Evolutionary conservation across 2,797 vertebrate genomes (phyloP), one percentile per base, ranked within the genome.

Genomic region (Remorina albescens): DNA sequence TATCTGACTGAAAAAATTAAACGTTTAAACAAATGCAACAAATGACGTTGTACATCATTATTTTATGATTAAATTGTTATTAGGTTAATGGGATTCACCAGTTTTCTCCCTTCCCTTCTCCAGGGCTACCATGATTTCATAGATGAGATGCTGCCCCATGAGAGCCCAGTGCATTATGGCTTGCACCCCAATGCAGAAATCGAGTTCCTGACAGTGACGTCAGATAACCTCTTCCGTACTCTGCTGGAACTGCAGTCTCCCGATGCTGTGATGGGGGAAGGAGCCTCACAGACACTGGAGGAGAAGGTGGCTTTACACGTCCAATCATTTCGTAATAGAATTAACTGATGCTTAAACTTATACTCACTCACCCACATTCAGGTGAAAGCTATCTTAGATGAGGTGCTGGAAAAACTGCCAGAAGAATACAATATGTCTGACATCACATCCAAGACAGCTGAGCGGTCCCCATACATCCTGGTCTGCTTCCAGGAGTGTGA

Each of bases 401-500:
- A 95, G 30, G 92, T 93, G 72, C 54, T 94, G 83, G 91, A 96
- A 89, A 95, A 94, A 80, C 86, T 95, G 6, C 94, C 94, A 8
- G 94, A 95, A 73, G 92, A 94, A 72, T 95, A 94, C 86, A 96
- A 95, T 46, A 95, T 95, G 92, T 90, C 91, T 0, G 94, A 96
- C 86, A 95, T 96, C 85, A 95, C 84, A 37, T 94, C 93, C 46
- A 95, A 94, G 90, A 91, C 94, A 18, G 91, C 89, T 0, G 94
- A 96, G 53, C 84, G 90, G 1, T 95, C 93, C 0, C 95, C 94
- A 0, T 94, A 93, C 85, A 93, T 95, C 63, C 83, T 94, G 83
- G 92, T 95, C 73, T 95, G 93, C 87, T 96, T 96, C 86, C 94
- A 95, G 89, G 95, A 95, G 89, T 95, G 93, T 47, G 93, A 96